phyloP scores from a whole-genome alignment of 2,797 vertebrate genomes.

The Phrynocephalus vlangalii region DNA sequence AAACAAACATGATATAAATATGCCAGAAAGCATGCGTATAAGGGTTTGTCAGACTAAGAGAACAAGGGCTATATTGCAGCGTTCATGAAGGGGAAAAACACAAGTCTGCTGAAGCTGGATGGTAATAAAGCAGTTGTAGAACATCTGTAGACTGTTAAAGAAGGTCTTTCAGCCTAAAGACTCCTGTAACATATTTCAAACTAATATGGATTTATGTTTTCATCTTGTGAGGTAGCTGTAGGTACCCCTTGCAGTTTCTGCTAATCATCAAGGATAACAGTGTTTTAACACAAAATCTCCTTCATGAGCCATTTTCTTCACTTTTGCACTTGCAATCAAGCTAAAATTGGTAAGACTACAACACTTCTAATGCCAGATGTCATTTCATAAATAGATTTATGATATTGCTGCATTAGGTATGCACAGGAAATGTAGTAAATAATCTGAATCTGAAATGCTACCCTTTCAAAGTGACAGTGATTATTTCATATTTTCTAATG shows the following conservation, averaged over 20 bases:
- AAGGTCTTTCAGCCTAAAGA: neutral
- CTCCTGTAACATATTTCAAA: neutral
- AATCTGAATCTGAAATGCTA: constrained; percentile 19
- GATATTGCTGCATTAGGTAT: constrained; percentile 12
- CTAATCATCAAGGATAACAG: neutral
- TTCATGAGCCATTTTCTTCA: constrained; percentile 28
- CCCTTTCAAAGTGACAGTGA: constrained; percentile 21
- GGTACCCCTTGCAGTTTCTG: constrained; percentile 18
- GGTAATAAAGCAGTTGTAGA: constrained; percentile 4
- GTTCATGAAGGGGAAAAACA: constrained; percentile 18
- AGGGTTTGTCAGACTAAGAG: neutral
- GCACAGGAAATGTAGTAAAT: constrained; percentile 28
- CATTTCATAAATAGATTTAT: constrained; percentile 33
- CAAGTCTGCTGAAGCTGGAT: neutral
- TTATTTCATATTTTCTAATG: constrained; percentile 23
- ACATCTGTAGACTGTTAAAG: constrained; percentile 21
- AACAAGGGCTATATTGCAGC: neutral
- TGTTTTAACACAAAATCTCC: constrained; percentile 31
- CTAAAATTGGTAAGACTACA: constrained; percentile 23
- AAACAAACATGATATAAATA: neutral
- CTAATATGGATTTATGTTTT: neutral
- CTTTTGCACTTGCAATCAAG: constrained; percentile 32
- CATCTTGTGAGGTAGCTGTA: constrained; percentile 22
- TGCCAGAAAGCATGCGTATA: neutral
- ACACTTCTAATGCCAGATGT: constrained; percentile 20